phyloP scores from a whole-genome alignment of 2,113 vertebrate genomes.

The Pluvianellus socialis region DNA sequence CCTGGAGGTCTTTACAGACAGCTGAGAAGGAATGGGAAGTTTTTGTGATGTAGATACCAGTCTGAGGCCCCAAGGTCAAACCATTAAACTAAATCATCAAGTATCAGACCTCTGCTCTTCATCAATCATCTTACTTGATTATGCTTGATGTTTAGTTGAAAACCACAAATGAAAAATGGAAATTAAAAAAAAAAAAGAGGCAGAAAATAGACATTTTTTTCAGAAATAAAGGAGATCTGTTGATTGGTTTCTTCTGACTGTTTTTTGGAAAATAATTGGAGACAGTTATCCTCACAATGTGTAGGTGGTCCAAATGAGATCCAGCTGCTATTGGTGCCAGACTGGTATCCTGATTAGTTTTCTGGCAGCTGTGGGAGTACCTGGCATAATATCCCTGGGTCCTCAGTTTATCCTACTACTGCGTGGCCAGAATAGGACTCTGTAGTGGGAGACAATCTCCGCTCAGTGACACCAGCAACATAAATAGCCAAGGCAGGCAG shows the following conservation, averaged over 20 bases:
- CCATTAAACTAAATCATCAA: background rate
- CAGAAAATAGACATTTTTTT: background rate
- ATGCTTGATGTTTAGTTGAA: background rate
- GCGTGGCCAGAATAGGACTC: accelerated
- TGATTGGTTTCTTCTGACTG: background rate
- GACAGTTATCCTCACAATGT: background rate
- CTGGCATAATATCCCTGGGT: background rate
- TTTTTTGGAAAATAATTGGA: background rate
- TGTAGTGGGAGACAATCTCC: background rate
- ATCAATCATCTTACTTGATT: background rate
- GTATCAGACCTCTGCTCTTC: background rate
- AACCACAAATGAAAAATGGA: background rate
- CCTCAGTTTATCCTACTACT: background rate
- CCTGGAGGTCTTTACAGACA: background rate
- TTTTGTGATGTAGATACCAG: background rate
- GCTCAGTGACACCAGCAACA: background rate
- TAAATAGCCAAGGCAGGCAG: background rate
- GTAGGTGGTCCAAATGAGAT: background rate
- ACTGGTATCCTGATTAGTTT: background rate
- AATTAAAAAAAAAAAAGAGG: background rate
- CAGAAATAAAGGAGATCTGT: background rate
- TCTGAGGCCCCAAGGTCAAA: background rate
- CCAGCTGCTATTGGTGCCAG: background rate
- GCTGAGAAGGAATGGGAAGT: accelerated
- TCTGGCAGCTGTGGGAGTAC: background rate